Base-by-base conservation (phyloP, 2,113 vertebrate species). In the Oncorhynchus mykiss region DNA sequence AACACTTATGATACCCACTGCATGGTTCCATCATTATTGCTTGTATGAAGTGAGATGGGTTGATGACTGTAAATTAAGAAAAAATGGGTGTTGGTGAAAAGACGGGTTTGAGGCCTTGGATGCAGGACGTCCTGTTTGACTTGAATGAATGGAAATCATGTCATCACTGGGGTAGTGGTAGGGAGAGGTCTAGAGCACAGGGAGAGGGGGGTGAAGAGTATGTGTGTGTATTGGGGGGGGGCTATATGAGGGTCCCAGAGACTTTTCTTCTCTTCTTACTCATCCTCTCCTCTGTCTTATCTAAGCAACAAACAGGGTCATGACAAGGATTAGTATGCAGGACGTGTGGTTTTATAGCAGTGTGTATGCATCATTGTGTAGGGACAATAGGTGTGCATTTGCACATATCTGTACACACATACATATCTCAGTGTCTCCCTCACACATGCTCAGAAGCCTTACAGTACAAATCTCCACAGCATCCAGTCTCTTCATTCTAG, bases 41-140 rank as follows among this genome's bases (percentile, higher is more conserved):
- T 54, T 54, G 13, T 18, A 18, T 18, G 5, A 54, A 54, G 51
- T 54, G 51, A 54, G 3, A 54, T 54, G 51, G 74, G 67, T 14
- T 88, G 88, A 87, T 86, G 7, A 72, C 72, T 64, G 84, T 0
- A 54, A 18, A 18, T 54, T 16, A 13, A 54, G 12, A 16, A 13
- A 5, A 54, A 54, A 54, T 16, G 81, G 78, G 7, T 78, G 80
- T 84, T 87, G 89, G 84, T 87, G 87, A 54, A 54, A 54, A 83
- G 86, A n/a, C 34, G 34, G 14, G 78, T 78, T 73, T 73, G 67
- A 91, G 87, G 85, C 90, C 86, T 91, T 91, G 86, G 86, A 86
- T 81, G 82, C 87, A 92, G 94, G 93, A 94, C 87, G 88, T 95
- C 93, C 94, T 92, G 92, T 93, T 92, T 93, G 92, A 90, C 89